Evolutionary conservation across 2,888 invertebrate genomes (phyloP), one percentile per base, ranked within the genome.

Genomic region (Hypselothyrea guttata): DNA sequence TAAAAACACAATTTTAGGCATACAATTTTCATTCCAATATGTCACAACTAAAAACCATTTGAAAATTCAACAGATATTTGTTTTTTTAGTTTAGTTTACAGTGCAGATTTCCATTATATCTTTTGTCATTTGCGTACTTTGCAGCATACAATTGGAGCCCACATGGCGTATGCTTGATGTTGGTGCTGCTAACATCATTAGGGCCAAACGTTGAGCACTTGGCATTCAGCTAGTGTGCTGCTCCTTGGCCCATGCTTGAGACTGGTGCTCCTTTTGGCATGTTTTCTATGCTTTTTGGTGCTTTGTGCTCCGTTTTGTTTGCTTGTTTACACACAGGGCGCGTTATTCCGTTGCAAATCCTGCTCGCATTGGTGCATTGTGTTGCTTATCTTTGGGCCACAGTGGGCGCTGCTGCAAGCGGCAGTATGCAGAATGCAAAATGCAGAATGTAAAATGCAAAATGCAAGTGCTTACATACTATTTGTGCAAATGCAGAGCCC

Each of bases 361-460:
- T 54, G 56, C 22, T 22, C 22, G 22, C 69, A 75, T 75, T 77
- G 75, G 71, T 58, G 74, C 71, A 69, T 67, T 78, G 75, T 77
- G 62, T 63, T 67, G 58, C 71, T 64, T 71, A 60, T 71, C 64
- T 69, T 16, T 67, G 62, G 37, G 58, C 45, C 46, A 55, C 31
- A 34, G 56, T 41, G 28, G 11, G 46, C 22, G 22, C 5, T 22
- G 55, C 0, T 60, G 64, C 55, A 40, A n/a, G n/a, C n/a, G n/a
- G n/a, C n/a, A n/a, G n/a, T n/a, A n/a, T n/a, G n/a, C n/a, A n/a
- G n/a, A n/a, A n/a, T n/a, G n/a, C n/a, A n/a, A n/a, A n/a, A n/a
- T n/a, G n/a, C n/a, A n/a, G n/a, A n/a, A n/a, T n/a, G n/a, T n/a
- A n/a, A n/a, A n/a, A n/a, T n/a, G n/a, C n/a, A n/a, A n/a, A 60